Base-by-base conservation (phyloP, 2,888 invertebrate species). In the Chalcosyrphus nemorum region DNA sequence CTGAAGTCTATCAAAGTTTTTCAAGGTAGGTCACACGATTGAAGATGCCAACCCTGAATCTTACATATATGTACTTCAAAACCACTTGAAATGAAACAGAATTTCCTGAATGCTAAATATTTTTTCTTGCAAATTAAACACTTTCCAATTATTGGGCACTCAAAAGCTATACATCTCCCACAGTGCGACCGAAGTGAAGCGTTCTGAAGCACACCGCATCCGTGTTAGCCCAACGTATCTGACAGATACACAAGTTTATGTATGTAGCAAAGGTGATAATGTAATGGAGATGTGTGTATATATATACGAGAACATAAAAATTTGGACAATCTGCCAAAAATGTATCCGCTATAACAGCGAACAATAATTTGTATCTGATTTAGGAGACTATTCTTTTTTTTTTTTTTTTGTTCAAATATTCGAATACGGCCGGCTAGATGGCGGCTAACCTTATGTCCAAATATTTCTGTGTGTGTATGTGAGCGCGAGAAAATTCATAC, bases 321-420 rank as follows among this genome's bases (percentile, higher is more conserved):
- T 70, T 75, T 68, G 56, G 56, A 70, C 32, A 76, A 54, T 19
- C 71, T 81, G 81, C 81, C 81, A 81, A 81, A 76, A 76, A 65
- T 65, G 35, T 71, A 65, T 66, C 63, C 32, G 47, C 75, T 29
- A 52, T 43, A 61, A 47, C 50, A 63, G 47, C 57, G 35, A 75
- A 75, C 63, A 74, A 65, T 65, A 57, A 75, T 75, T 75, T 75
- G 75, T 75, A 47, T 75, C 65, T 57, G 75, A 35, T 75, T 75
- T 66, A 66, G 56, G 65, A 66, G 56, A 74, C 56, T 65, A 38
- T 74, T 56, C 27, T 56, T 56, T 41, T 45, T n/a, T n/a, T n/a
- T n/a, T n/a, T n/a, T n/a, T n/a, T n/a, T n/a, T n/a, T n/a, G n/a
- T n/a, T 68, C 19, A 68, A 54, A 54, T 19, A 35, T 7, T 13